A percentile compares a stretch with the other conserved stretches of the same genome.
Evolutionary conservation across 2,797 vertebrate genomes (phyloP).

Genomic region (Xiphophorus birchmanni): DNA sequence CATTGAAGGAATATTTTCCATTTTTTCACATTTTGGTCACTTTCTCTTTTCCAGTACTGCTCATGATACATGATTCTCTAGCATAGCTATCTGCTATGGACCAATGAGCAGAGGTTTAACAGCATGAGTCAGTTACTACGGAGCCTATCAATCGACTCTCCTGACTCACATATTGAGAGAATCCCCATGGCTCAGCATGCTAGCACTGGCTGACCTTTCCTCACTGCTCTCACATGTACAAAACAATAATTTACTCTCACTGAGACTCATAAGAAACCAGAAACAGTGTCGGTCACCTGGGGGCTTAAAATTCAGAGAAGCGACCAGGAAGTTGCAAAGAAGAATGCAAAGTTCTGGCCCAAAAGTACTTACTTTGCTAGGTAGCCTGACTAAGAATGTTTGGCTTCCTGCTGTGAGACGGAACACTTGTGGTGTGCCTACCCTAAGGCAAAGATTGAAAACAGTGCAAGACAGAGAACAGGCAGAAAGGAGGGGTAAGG

Average conservation of each 20-base stretch:
- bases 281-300: conserved; percentile 18
- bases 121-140: conserved; percentile 42
- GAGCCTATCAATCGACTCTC: conserved; percentile 51
- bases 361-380: conserved; percentile 22
- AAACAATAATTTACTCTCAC: conserved; percentile 24
- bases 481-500: conserved; percentile 22
- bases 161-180: conserved; percentile 39
- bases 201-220: conserved; percentile 22
- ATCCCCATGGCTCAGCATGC: conserved; percentile 37
- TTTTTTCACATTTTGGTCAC: conserved; percentile 21
- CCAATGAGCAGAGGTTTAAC: conserved; percentile 66
- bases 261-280: conserved; percentile 9
- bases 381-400: conserved; percentile 36
- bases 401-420: conserved; percentile 47
- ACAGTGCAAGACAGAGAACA: conserved; percentile 45
- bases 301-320: conserved; percentile 10
- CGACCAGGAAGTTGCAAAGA: conserved; percentile 7
- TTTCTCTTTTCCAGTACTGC: conserved; percentile 1
- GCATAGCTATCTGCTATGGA: conserved; percentile 37
- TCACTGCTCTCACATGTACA: conserved; percentile 14
- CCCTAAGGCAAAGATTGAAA: conserved; percentile 37
- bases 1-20: neutral
- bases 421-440: conserved; percentile 34
- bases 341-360: conserved; percentile 29
- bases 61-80: conserved; percentile 22